phyloP scores from a whole-genome alignment of 2,888 invertebrate genomes.

The Oscheius sp. region DNA sequence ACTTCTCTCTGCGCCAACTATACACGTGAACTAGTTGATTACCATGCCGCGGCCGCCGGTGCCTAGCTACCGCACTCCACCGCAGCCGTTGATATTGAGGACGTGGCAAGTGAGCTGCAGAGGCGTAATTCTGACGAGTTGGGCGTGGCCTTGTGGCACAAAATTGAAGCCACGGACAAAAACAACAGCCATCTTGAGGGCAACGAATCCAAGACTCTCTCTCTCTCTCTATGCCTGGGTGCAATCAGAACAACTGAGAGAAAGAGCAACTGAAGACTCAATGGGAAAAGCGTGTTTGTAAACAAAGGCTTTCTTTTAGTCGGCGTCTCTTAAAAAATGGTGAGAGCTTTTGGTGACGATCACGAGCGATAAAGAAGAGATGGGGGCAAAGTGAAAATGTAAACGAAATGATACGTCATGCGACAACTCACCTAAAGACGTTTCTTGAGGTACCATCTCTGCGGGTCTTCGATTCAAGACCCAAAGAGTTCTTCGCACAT shows the following conservation, averaged over 20 bases:
- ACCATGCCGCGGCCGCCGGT: not conserved
- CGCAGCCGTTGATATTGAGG: constrained; percentile 12
- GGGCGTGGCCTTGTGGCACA: constrained; percentile 30
- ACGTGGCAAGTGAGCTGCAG: constrained; percentile 26
- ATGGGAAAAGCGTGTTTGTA: not conserved
- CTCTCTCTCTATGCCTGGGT: not conserved
- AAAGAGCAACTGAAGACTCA: not conserved
- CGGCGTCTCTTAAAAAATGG: not conserved
- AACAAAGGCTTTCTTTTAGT: too few relatives aligned
- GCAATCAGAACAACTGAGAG: constrained; percentile 7
- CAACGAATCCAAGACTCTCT: not conserved
- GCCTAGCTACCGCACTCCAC: constrained; percentile 10
- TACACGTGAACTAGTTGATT: not conserved
- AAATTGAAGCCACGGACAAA: constrained; percentile 29
- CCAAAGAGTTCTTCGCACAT: not conserved
- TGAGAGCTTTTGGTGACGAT: not conserved
- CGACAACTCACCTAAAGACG: not conserved
- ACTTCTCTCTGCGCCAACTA: not conserved
- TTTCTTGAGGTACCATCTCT: not conserved
- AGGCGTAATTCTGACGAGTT: constrained; percentile 28
- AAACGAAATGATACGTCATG: not conserved
- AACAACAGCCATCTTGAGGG: constrained; percentile 15
- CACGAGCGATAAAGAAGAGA: not conserved
- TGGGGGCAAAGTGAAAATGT: constrained; percentile 13
- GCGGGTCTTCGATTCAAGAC: too few relatives aligned